phyloP scores from a whole-genome alignment of 1,140 invertebrate genomes.

The Brachionus calyciflorus region DNA sequence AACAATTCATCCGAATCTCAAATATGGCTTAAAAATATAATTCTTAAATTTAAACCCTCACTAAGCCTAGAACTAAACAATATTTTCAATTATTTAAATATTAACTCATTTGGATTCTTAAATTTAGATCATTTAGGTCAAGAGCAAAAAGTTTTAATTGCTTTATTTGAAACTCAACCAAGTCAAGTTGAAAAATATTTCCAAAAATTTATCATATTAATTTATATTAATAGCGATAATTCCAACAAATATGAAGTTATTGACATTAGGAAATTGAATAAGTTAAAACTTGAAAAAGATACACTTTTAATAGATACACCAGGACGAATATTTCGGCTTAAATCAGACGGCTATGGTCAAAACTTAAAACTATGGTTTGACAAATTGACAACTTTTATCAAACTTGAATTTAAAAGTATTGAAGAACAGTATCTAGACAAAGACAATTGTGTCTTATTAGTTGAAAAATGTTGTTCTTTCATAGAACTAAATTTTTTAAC shows the following conservation, averaged over 20 bases:
- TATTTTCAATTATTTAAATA: neutral
- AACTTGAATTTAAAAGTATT: neutral
- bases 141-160: neutral
- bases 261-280: constrained; percentile 17
- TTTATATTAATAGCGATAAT: neutral
- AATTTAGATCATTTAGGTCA: neutral
- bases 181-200: constrained; percentile 25
- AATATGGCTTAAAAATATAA: neutral
- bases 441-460: constrained; percentile 11
- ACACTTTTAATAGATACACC: neutral
- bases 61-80: neutral
- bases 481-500: constrained; percentile 17
- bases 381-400: neutral
- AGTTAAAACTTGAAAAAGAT: neutral
- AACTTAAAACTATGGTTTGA: constrained; percentile 31
- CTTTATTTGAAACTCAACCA: neutral
- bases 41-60: neutral
- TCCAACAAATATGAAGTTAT: neutral
- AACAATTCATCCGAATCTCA: neutral
- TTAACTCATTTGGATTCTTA: neutral
- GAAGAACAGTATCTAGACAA: constrained; percentile 26
- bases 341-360: constrained; percentile 16
- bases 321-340: neutral
- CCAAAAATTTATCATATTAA: neutral
- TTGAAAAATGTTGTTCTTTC: constrained; percentile 22